Conservation (phyloP, 2,113 vertebrate species). For the Saguinus midas region DNA sequence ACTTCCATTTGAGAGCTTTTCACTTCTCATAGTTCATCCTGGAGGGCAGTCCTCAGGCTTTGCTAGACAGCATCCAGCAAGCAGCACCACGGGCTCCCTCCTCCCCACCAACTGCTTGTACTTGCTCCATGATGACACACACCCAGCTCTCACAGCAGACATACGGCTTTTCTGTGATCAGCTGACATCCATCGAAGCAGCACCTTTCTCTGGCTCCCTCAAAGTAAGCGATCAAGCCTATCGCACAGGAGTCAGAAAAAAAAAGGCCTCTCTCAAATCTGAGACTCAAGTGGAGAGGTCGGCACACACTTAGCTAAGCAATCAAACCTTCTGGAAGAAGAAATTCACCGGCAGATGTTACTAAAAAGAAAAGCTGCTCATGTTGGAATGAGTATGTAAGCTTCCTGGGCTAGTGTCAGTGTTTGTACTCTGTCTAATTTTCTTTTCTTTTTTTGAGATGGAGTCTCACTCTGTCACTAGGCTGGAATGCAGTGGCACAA, state of each 20-base stretch:
- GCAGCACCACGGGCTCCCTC: neutral
- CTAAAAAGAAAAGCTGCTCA: conserved; percentile 80
- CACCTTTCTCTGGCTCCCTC: neutral
- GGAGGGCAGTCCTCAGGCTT: neutral
- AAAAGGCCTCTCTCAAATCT: conserved; percentile 43
- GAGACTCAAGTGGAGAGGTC: conserved; percentile 55
- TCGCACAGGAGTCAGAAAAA: conserved; percentile 51
- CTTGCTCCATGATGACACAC: conserved; percentile 30
- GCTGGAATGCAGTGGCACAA: too few species aligned
- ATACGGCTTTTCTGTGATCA: neutral
- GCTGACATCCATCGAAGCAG: neutral
- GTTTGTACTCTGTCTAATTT: conserved; percentile 62
- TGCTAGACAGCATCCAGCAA: neutral
- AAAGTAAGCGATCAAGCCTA: conserved; percentile 35
- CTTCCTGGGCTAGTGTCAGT: conserved; percentile 73
- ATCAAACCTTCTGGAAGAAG: conserved; percentile 56
- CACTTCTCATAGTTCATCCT: neutral
- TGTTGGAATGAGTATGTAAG: conserved; percentile 78
- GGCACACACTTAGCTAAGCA: conserved; percentile 56
- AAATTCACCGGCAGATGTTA: conserved; percentile 69
- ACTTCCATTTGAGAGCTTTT: neutral
- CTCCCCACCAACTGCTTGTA: neutral
- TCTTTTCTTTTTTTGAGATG: too few species aligned
- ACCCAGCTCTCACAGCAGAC: conserved; percentile 41
- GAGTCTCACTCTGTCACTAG: too few species aligned